Conservation (phyloP, 2,888 invertebrate genomes). For the Xylota segnis region DNA sequence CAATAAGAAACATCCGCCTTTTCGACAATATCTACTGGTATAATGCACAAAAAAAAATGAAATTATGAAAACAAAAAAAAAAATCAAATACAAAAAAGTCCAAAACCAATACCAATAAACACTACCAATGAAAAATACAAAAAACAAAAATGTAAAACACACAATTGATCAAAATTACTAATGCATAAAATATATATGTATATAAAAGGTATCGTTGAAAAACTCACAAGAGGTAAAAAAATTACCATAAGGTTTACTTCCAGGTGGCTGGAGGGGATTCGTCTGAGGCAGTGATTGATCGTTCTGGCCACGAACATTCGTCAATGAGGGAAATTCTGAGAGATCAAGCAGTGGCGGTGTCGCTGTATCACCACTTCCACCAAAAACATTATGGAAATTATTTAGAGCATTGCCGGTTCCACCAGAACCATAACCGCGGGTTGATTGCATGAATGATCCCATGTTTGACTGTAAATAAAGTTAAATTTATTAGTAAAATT, state of each 20-base stretch:
- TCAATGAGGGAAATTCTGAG: constrained; percentile 96
- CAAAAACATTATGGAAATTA: constrained; percentile 93
- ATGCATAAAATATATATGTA: constrained; percentile 60
- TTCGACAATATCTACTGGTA: not conserved
- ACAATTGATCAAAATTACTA: constrained; percentile 48
- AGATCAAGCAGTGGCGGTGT: constrained; percentile 95
- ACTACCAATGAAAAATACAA: constrained; percentile 63
- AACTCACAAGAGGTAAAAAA: constrained; percentile 85
- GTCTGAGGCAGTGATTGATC: constrained; percentile 92
- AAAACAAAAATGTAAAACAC: constrained; percentile 31
- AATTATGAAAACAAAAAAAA: constrained; percentile 12
- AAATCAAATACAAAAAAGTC: constrained; percentile 49
- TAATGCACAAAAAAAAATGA: not conserved
- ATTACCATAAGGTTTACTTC: constrained; percentile 96
- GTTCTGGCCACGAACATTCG: constrained; percentile 91
- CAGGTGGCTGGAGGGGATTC: constrained; percentile 94
- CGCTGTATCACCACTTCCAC: constrained; percentile 90
- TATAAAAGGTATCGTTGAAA: constrained; percentile 80
- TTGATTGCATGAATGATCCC: constrained; percentile 87
- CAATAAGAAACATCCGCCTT: too few relatives aligned
- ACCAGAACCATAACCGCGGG: constrained; percentile 88
- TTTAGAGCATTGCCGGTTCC: constrained; percentile 87
- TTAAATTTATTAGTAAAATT: constrained; percentile 33
- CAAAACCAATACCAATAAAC: constrained; percentile 77
- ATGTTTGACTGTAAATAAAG: constrained; percentile 86